Percentiles rank a stretch among this genome's conserved stretches.
Evolutionary conservation across 2,113 vertebrate genomes (phyloP).

Genomic region (Anolis sagrei): DNA sequence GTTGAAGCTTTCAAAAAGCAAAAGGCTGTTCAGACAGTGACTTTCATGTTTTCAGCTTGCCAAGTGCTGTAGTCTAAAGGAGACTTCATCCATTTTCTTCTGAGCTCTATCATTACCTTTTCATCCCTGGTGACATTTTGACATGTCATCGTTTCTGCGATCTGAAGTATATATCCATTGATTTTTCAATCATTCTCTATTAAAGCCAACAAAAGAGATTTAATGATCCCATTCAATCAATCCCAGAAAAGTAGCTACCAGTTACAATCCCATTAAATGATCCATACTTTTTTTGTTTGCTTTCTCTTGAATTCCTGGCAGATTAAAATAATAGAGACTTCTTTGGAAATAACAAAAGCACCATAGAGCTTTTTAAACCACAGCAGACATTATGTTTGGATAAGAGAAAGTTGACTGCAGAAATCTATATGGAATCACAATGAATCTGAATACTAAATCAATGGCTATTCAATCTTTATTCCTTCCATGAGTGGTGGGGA

Average conservation of each 20-base stretch:
- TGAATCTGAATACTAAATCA: background rate
- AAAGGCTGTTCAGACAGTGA: slow-evolving; percentile 68
- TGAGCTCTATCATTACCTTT: slow-evolving; percentile 71
- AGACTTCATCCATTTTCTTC: slow-evolving; percentile 68
- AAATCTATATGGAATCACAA: background rate
- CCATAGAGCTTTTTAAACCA: background rate
- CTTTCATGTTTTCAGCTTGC: slow-evolving; percentile 69
- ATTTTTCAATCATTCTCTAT: slow-evolving; percentile 76
- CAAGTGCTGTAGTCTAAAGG: slow-evolving; percentile 63
- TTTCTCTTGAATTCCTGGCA: slow-evolving; percentile 48
- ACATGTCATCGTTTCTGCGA: slow-evolving; percentile 74
- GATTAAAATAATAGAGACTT: slow-evolving; percentile 55
- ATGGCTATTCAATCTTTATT: background rate
- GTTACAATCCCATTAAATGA: slow-evolving; percentile 66
- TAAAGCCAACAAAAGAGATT: slow-evolving; percentile 74
- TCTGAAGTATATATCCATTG: slow-evolving; percentile 73
- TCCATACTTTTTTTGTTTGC: slow-evolving; percentile 59
- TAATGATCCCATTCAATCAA: slow-evolving; percentile 73
- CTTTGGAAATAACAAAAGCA: slow-evolving; percentile 19
- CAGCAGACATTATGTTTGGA: background rate
- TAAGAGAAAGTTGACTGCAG: background rate
- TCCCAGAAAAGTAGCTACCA: slow-evolving; percentile 70
- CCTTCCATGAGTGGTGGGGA: background rate
- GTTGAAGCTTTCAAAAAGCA: slow-evolving; percentile 74
- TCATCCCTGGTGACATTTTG: slow-evolving; percentile 76